A percentile compares a stretch with the other conserved stretches of the same genome.
Conservation (phyloP, 1,140 invertebrate species). For the Drosophila kepulauana region DNA sequence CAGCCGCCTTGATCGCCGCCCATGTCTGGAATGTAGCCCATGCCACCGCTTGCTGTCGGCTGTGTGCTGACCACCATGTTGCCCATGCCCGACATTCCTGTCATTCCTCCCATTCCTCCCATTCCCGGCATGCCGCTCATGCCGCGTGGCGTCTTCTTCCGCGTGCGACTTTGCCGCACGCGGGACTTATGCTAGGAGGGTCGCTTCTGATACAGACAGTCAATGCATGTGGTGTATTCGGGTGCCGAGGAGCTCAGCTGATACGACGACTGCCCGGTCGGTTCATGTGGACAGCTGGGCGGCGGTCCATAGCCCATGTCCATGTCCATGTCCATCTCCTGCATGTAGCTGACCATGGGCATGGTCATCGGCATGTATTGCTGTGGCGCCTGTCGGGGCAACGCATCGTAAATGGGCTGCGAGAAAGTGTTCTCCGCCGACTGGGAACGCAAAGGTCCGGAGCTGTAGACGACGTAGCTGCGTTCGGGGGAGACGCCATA, state of each 20-base stretch:
- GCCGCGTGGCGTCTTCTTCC: conserved; percentile 81
- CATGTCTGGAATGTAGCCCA: conserved; percentile 69
- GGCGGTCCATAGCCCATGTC: conserved; percentile 39
- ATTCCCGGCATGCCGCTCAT: conserved; percentile 55
- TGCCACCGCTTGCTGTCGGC: conserved; percentile 65
- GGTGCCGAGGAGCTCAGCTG: conserved; percentile 87
- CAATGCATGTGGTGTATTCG: conserved; percentile 89
- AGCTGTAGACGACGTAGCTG: conserved; percentile 71
- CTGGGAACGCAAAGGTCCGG: conserved; percentile 77
- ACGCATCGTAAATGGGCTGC: conserved; percentile 69
- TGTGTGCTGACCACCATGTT: conserved; percentile 69
- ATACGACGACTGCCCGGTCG: conserved; percentile 80
- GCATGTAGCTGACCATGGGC: conserved; percentile 54
- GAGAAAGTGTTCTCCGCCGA: conserved; percentile 83
- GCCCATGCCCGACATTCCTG: conserved; percentile 43
- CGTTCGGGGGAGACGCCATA: conserved; percentile 81
- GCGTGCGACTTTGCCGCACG: conserved; percentile 85
- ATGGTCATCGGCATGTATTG: conserved; percentile 51
- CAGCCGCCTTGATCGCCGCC: conserved; percentile 65
- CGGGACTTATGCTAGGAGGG: conserved; percentile 87
- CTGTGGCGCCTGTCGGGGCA: conserved; percentile 54
- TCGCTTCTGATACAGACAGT: conserved; percentile 88
- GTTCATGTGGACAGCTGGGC: conserved; percentile 63
- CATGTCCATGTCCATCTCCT: conserved; percentile 36
- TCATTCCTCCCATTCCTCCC: conserved; percentile 49